These are phyloP conservation scores for Protobothrops mucrosquamatus DNA, from an alignment of 2,113 vertebrate species.

Conservation along the genomic window DNA sequence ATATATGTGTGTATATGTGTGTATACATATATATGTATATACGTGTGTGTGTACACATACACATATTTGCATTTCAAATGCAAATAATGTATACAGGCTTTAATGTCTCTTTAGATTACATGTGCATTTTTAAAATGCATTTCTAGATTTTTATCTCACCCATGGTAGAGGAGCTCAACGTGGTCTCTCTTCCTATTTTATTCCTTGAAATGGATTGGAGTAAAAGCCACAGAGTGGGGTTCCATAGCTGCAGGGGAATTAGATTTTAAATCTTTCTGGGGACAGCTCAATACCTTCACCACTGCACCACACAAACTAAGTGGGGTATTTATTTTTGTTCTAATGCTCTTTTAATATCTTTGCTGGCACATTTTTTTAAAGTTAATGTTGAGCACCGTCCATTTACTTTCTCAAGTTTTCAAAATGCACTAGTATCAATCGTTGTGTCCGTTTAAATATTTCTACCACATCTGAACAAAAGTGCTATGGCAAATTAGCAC, in stretches of 20 bases:
- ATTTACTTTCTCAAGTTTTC: not conserved
- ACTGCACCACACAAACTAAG: not conserved
- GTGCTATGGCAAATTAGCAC: not conserved
- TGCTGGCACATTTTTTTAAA: not conserved
- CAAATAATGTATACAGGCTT: not conserved
- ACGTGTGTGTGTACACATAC: no score
- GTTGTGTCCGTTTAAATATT: not conserved
- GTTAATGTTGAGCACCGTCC: not conserved
- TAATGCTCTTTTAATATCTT: not conserved
- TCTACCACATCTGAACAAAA: not conserved
- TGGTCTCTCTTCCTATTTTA: not conserved
- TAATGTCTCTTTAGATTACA: not conserved
- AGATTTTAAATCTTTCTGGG: not conserved
- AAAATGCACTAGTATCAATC: not conserved
- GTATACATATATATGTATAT: no score
- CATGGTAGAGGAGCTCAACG: not conserved
- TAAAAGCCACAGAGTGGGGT: not conserved
- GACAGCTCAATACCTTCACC: not conserved
- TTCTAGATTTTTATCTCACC: not conserved
- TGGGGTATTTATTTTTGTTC: not conserved
- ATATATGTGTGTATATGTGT: no score
- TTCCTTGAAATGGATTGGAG: not conserved
- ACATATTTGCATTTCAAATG: not conserved
- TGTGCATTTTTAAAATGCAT: not conserved
- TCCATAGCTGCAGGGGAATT: not conserved